These are phyloP conservation scores for Sebastes kiyomatsui DNA, from an alignment of 2,797 vertebrate genomes.

Conservation along the genomic window DNA sequence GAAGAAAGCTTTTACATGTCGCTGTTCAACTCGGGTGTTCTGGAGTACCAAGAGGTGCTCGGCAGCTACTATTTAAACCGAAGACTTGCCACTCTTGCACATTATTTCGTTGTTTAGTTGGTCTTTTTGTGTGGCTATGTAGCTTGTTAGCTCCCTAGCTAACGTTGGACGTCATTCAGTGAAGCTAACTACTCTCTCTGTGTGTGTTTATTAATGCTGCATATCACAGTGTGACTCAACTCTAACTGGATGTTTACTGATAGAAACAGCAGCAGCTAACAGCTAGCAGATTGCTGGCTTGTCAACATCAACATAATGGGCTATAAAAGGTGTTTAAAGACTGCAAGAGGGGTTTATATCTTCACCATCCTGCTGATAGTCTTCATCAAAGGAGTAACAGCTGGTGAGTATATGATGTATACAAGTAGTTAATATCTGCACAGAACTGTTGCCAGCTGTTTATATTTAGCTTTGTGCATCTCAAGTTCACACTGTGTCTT, in stretches of 20 bases:
- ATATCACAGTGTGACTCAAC: constrained; percentile 2
- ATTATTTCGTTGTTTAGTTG: background rate
- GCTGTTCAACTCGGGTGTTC: background rate
- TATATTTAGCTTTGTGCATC: background rate
- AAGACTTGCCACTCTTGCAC: background rate
- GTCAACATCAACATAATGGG: constrained; percentile 58
- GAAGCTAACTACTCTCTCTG: constrained; percentile 1
- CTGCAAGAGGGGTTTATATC: constrained; percentile 52
- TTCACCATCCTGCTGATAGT: constrained; percentile 63
- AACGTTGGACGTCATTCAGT: constrained; percentile 44
- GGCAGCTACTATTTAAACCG: too few species aligned
- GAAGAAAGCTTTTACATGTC: background rate
- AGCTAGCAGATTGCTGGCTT: constrained; percentile 68
- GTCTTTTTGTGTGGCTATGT: constrained; percentile 12
- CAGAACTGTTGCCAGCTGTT: constrained; percentile 14
- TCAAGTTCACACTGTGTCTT: background rate
- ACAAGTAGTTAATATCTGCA: background rate
- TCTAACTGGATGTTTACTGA: constrained; percentile 57
- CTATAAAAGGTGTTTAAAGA: constrained; percentile 52
- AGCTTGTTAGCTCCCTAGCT: constrained; percentile 42
- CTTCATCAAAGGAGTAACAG: constrained; percentile 52
- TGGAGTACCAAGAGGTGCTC: background rate
- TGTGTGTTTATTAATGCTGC: constrained; percentile 11
- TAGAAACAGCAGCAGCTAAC: constrained; percentile 47
- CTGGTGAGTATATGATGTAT: constrained; percentile 73